These are phyloP conservation scores for Julus scanicus DNA, from an alignment of 2,888 invertebrate species.

Conservation along the genomic window DNA sequence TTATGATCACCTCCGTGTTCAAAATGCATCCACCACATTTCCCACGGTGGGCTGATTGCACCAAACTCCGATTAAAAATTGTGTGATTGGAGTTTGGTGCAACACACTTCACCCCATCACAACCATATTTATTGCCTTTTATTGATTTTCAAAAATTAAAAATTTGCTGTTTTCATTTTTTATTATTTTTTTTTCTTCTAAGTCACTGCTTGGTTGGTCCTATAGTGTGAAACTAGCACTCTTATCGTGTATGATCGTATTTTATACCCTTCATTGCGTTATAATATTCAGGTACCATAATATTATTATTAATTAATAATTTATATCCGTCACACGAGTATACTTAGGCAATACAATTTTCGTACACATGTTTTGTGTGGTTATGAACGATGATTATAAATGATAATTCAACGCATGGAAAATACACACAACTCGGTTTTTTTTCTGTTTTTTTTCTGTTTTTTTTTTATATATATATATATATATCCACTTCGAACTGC, in stretches of 20 bases:
- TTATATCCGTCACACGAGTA: constrained; percentile 33
- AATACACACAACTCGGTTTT: not conserved
- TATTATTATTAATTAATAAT: constrained; percentile 33
- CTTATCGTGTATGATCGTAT: not conserved
- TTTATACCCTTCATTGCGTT: constrained; percentile 26
- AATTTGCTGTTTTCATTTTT: constrained; percentile 6
- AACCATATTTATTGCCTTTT: not conserved
- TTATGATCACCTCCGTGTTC: constrained; percentile 26
- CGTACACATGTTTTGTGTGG: not conserved
- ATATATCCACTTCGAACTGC: not conserved
- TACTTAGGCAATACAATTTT: constrained; percentile 18
- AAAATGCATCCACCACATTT: not conserved
- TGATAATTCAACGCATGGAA: not conserved
- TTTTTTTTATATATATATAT: no score
- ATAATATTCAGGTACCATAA: constrained; percentile 33
- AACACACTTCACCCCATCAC: not conserved
- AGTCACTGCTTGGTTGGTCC: constrained; percentile 33
- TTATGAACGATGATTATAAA: not conserved
- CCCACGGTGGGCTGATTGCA: not conserved
- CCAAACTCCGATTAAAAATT: not conserved
- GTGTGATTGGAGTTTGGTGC: no score
- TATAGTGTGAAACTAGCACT: not conserved
- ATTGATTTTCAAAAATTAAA: not conserved
- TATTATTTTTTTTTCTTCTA: constrained; percentile 1
- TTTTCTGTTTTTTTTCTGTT: no score